These are phyloP conservation scores for Ptyas mucosa DNA, from an alignment of 2,113 vertebrate species.

Conservation along the genomic window DNA sequence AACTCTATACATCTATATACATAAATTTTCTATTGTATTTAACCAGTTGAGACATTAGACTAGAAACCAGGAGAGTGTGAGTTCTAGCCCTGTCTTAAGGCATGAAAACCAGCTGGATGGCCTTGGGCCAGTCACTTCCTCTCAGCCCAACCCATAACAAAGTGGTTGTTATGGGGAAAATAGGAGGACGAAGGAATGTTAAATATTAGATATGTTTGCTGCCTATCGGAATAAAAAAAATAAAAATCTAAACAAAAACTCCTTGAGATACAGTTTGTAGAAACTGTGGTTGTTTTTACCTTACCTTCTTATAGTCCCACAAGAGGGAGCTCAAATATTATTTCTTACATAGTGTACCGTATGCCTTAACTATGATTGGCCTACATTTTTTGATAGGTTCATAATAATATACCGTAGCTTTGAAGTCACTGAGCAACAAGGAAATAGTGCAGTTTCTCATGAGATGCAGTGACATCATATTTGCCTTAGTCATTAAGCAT, in stretches of 20 bases:
- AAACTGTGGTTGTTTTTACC: constrained; percentile 2
- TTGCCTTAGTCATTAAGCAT: not conserved
- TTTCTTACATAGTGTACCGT: not conserved
- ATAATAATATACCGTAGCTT: not conserved
- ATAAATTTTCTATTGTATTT: not conserved
- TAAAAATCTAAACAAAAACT: not conserved
- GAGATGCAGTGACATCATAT: not conserved
- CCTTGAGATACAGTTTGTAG: not conserved
- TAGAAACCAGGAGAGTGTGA: not conserved
- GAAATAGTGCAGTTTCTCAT: not conserved
- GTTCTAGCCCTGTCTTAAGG: not conserved
- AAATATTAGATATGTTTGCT: not conserved
- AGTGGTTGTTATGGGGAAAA: not conserved
- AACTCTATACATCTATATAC: not conserved
- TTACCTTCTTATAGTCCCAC: constrained; percentile 49
- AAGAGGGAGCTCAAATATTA: constrained; percentile 68
- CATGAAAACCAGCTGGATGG: not conserved
- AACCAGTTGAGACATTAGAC: not conserved
- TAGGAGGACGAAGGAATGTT: not conserved
- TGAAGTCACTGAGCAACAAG: not conserved
- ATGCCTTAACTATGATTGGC: not conserved
- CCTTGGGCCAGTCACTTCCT: not conserved
- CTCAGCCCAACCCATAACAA: not conserved
- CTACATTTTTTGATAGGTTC: not conserved
- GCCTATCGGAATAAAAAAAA: not conserved